A percentile compares a stretch with the other conserved stretches of the same genome.
Evolutionary conservation across 2,888 invertebrate species (phyloP).

Genomic region (Callyntrura guangdongensis): DNA sequence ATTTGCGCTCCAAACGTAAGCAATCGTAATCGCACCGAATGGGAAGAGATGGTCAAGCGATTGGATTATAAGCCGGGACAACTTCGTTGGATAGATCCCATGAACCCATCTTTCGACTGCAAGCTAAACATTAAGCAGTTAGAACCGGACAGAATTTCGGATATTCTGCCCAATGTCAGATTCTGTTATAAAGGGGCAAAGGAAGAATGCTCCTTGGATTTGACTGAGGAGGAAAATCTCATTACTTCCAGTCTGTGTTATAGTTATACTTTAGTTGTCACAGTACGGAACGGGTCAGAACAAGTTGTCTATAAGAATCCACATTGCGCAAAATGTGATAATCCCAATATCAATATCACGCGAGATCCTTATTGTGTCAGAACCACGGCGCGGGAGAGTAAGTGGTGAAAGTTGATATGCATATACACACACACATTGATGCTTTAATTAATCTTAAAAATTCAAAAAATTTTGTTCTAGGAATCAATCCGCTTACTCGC

Average conservation of each 20-base stretch:
- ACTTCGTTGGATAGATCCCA: conserved; percentile 65
- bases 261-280: conserved; percentile 81
- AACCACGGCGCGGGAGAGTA: background rate
- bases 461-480: background rate
- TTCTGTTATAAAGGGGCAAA: conserved; percentile 55
- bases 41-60: conserved; percentile 58
- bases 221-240: conserved; percentile 16
- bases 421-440: no score
- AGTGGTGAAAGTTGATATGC: no score
- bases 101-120: conserved; percentile 40
- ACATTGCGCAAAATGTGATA: conserved; percentile 85
- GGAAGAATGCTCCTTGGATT: conserved; percentile 53
- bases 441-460: background rate
- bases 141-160: conserved; percentile 14
- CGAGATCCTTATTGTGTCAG: conserved; percentile 5
- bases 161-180: conserved; percentile 62
- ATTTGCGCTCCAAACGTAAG: conserved; percentile 67
- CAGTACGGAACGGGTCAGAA: background rate
- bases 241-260: conserved; percentile 72
- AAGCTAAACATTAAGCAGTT: conserved; percentile 69
- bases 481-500: background rate
- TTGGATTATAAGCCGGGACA: conserved; percentile 68
- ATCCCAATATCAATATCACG: conserved; percentile 52
- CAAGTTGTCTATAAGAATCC: conserved; percentile 84
- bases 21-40: conserved; percentile 37